Percentiles rank a stretch among this genome's conserved stretches.
phyloP scores from a whole-genome alignment of 92 coral and sea anemone genomes.

The Actinernus sp. region DNA sequence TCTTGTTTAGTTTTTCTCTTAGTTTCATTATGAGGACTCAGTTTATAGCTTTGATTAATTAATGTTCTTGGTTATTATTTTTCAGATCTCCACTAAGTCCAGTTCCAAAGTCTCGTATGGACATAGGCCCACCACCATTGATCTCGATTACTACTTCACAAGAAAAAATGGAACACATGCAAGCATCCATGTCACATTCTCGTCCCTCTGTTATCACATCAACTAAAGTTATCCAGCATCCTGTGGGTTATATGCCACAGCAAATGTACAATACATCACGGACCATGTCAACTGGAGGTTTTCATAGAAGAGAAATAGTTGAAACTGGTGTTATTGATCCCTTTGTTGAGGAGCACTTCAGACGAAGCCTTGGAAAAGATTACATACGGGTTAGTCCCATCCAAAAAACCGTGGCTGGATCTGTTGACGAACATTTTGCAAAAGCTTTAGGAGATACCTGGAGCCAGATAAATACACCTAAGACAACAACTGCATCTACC shows the following conservation, averaged over 20 bases:
- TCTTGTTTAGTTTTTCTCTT: no score
- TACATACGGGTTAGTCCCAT: conserved; percentile 88
- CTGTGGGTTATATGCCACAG: conserved; percentile 78
- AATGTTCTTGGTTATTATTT: background rate
- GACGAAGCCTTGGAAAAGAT: conserved; percentile 96
- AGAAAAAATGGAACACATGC: conserved; percentile 62
- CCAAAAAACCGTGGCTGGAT: conserved; percentile 80
- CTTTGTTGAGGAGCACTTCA: conserved; percentile 98
- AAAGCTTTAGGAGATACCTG: conserved; percentile 94
- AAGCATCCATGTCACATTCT: conserved; percentile 71
- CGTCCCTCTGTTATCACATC: conserved; percentile 98
- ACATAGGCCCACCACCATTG: conserved; percentile 92
- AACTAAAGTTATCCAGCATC: conserved; percentile 87
- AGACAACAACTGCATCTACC: conserved; percentile 43
- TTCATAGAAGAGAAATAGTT: conserved; percentile 84
- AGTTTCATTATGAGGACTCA: no score
- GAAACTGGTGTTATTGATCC: conserved; percentile 91
- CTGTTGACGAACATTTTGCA: conserved; percentile 99
- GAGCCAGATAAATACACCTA: conserved; percentile 77
- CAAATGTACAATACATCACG: conserved; percentile 57
- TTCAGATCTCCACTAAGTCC: conserved; percentile 88
- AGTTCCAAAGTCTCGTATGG: conserved; percentile 81
- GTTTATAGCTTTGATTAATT: no score
- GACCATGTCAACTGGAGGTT: conserved; percentile 53
- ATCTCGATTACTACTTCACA: conserved; percentile 83